These are phyloP conservation scores for Prorops nasuta DNA, from an alignment of 1,140 invertebrate genomes.

Conservation along the genomic window DNA sequence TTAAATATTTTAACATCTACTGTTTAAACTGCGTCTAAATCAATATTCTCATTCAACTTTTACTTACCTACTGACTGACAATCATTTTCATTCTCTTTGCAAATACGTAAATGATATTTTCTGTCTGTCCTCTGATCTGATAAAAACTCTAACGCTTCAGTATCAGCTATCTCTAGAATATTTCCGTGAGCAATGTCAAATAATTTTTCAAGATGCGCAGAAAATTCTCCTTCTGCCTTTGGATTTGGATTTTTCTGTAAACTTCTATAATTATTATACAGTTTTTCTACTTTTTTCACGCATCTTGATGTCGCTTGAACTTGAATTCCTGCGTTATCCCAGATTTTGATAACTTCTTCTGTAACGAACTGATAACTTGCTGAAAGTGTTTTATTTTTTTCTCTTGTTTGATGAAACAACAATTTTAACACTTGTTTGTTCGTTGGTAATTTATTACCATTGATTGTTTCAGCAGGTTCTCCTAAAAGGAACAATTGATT, in stretches of 20 bases:
- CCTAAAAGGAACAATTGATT: constrained; percentile 11
- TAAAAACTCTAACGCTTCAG: constrained; percentile 5
- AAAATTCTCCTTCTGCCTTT: constrained; percentile 7
- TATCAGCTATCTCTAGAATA: constrained; percentile 6
- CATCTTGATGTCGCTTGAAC: constrained; percentile 4
- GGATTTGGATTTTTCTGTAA: constrained; percentile 10
- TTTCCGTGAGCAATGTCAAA: constrained; percentile 13
- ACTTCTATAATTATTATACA: constrained; percentile 10
- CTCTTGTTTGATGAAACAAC: constrained; percentile 15
- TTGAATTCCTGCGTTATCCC: constrained; percentile 10
- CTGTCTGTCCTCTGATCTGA: constrained; percentile 7
- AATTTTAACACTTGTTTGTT: constrained; percentile 14
- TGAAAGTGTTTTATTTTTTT: constrained; percentile 9
- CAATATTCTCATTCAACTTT: not conserved
- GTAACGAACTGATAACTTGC: constrained; percentile 4
- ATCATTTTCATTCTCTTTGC: constrained; percentile 3
- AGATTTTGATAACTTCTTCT: constrained; percentile 9
- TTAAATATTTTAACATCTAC: constrained; percentile 5
- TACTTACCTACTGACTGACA: constrained; percentile 4
- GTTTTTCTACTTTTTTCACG: constrained; percentile 10
- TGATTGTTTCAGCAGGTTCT: constrained; percentile 11
- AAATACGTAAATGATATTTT: constrained; percentile 12
- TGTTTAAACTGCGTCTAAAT: constrained; percentile 1
- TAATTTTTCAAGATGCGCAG: constrained; percentile 4
- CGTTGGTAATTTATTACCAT: constrained; percentile 13